Base-by-base conservation (phyloP, 2,797 vertebrate species). In the Tangara arthus region DNA sequence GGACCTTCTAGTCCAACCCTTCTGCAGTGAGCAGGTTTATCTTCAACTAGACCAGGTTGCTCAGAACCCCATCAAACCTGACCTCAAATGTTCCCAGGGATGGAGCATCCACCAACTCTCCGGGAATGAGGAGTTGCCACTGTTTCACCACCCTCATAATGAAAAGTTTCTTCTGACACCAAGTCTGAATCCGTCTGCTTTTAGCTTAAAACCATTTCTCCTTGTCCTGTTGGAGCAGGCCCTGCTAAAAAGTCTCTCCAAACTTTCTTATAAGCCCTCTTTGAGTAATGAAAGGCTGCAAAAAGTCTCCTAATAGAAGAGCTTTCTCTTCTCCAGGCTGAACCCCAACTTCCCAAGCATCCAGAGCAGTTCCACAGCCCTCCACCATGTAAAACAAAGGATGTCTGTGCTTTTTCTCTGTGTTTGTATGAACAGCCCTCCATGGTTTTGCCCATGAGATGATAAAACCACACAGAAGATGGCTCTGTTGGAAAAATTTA, bases 401-500 rank as follows among this genome's bases (percentile, higher is more conserved):
- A 59, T 50, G 15, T 34, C 23, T 82, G 34, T 24, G 37, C 20
- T 85, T 87, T 5, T 63, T 30, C 41, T 4, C 0, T 6, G 6
- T 55, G 2, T 53, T 63, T 56, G 7, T 42, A 19, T 12, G 14
- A 41, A 11, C 30, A 72, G 6, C 13, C 13, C 50, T 79, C 39
- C 0, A 2, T 61, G 57, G 16, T 47, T 86, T 88, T 86, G 13
- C 52, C 49, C 1, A 1, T 47, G 47, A 69, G 35, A 56, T 69
- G 47, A 35, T 46, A 79, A 82, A 94, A 66, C 15, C 34, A 42
- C 66, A n/a, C 77, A 66, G 52, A 87, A 90, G 82, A 42, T 82
- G 68, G 59, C 35, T 94, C 77, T 56, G 28, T 63, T 68, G 66
- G 28, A 78, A 71, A 75, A 69, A 41, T 2, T 18, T 37, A 14